Percentiles rank a stretch among this genome's conserved stretches.
phyloP scores from a whole-genome alignment of 1,140 invertebrate genomes.

The Venustaconcha ellipsiformis region DNA sequence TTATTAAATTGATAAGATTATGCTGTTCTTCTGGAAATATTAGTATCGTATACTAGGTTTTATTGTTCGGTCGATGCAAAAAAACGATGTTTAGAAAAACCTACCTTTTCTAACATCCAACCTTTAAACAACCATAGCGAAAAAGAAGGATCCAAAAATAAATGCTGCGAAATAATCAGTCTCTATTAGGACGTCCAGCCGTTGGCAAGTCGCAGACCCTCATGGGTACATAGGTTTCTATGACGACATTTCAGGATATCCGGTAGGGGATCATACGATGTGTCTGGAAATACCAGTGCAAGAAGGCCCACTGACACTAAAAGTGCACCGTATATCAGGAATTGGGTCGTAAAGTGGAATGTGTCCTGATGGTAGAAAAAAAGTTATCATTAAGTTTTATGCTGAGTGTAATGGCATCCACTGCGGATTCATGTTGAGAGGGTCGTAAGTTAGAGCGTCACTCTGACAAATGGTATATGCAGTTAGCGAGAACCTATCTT shows the following conservation, averaged over 20 bases:
- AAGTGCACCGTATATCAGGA: slow-evolving; percentile 38
- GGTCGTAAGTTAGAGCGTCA: no score
- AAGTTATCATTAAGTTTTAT: not conserved
- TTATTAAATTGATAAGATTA: no score
- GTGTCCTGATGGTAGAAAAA: slow-evolving; percentile 31
- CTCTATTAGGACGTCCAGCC: slow-evolving; percentile 8
- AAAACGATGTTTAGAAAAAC: no score
- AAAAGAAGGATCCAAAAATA: not conserved
- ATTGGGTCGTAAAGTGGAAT: slow-evolving; percentile 48
- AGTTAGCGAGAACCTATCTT: no score
- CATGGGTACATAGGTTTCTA: slow-evolving; percentile 43
- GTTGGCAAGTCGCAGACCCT: slow-evolving; percentile 23
- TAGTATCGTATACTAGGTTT: no score
- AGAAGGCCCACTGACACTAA: slow-evolving; percentile 44
- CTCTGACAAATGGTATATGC: no score
- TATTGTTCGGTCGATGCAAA: no score
- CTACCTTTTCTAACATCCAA: no score
- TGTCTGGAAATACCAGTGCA: slow-evolving; percentile 46
- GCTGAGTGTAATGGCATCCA: no score
- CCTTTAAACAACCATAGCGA: no score
- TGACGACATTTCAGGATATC: slow-evolving; percentile 53
- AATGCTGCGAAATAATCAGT: not conserved
- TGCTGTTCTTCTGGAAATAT: no score
- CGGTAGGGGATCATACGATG: slow-evolving; percentile 37
- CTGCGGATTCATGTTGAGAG: no score